phyloP scores from a whole-genome alignment of 2,797 vertebrate species.

The Falco naumanni region DNA sequence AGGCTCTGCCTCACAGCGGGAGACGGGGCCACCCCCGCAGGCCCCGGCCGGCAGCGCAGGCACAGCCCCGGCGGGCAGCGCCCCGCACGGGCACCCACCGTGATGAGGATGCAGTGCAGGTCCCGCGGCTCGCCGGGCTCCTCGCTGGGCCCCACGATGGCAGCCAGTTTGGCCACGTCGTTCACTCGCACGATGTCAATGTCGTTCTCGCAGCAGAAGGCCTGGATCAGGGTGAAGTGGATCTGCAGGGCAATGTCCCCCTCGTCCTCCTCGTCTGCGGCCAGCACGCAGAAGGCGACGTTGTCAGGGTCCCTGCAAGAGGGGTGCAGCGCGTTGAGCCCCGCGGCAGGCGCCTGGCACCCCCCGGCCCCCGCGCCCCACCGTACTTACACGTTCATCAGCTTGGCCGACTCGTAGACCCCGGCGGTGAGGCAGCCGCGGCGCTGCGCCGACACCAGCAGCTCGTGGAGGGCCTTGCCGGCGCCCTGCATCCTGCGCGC shows the following conservation, averaged over 20 bases:
- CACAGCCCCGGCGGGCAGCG: fast-evolving
- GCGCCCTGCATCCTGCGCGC: slow-evolving; percentile 80
- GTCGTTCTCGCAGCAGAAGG: slow-evolving; percentile 96
- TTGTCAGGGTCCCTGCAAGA: slow-evolving; percentile 91
- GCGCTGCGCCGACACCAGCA: slow-evolving; percentile 87
- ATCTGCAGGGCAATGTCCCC: slow-evolving; percentile 95
- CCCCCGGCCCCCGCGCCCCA: neutral
- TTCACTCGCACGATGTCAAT: slow-evolving; percentile 93
- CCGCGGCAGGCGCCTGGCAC: too few species aligned
- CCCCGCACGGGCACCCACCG: slow-evolving; percentile 79
- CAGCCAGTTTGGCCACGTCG: slow-evolving; percentile 85
- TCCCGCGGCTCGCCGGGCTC: slow-evolving; percentile 88
- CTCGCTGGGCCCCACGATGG: slow-evolving; percentile 83
- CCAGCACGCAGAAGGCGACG: slow-evolving; percentile 94
- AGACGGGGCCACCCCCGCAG: too few species aligned
- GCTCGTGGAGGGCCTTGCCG: slow-evolving; percentile 86
- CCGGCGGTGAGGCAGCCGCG: slow-evolving; percentile 91
- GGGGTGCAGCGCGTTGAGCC: neutral
- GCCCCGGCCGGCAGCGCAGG: too few species aligned
- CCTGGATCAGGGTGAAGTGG: slow-evolving; percentile 97
- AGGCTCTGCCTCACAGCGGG: neutral
- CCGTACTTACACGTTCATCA: slow-evolving; percentile 93
- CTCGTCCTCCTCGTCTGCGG: slow-evolving; percentile 91
- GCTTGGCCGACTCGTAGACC: slow-evolving; percentile 95
- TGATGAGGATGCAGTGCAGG: slow-evolving; percentile 93